phyloP scores from a whole-genome alignment of 1,140 invertebrate species.

The Armadillidium nasatum region DNA sequence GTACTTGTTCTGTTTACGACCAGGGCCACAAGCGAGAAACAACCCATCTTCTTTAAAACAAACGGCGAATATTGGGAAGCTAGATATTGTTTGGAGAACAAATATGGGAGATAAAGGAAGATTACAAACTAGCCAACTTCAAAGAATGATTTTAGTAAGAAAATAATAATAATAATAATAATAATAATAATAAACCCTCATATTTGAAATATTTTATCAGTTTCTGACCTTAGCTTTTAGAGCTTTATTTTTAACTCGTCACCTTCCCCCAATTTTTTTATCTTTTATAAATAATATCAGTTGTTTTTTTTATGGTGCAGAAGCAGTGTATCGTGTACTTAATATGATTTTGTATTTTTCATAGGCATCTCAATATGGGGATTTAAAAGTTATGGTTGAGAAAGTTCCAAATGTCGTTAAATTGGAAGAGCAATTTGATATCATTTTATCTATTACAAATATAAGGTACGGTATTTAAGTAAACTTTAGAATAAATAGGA shows the following conservation, averaged over 20 bases:
- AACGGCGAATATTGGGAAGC: constrained; percentile 71
- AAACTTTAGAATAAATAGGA: too few species aligned
- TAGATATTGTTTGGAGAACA: constrained; percentile 96
- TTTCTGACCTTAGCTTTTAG: too few species aligned
- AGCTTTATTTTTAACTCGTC: too few species aligned
- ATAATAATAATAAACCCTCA: too few species aligned
- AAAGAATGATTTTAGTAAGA: background rate
- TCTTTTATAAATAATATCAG: too few species aligned
- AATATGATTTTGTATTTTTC: too few species aligned
- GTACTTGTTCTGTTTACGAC: constrained; percentile 92
- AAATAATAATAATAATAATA: background rate
- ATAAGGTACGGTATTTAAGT: constrained; percentile 39
- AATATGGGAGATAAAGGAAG: constrained; percentile 91
- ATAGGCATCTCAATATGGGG: constrained; percentile 79
- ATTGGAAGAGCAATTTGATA: constrained; percentile 71
- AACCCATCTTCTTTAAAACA: constrained; percentile 53
- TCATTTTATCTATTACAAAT: constrained; percentile 36
- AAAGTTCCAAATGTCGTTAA: constrained; percentile 74
- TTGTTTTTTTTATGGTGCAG: too few species aligned
- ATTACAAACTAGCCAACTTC: constrained; percentile 82
- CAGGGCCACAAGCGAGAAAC: constrained; percentile 63
- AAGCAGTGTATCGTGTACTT: too few species aligned
- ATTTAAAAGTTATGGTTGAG: constrained; percentile 74
- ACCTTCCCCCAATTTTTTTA: too few species aligned
- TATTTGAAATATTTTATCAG: too few species aligned